Conservation (phyloP, 2,113 vertebrate species). For the Paralichthys olivaceus region DNA sequence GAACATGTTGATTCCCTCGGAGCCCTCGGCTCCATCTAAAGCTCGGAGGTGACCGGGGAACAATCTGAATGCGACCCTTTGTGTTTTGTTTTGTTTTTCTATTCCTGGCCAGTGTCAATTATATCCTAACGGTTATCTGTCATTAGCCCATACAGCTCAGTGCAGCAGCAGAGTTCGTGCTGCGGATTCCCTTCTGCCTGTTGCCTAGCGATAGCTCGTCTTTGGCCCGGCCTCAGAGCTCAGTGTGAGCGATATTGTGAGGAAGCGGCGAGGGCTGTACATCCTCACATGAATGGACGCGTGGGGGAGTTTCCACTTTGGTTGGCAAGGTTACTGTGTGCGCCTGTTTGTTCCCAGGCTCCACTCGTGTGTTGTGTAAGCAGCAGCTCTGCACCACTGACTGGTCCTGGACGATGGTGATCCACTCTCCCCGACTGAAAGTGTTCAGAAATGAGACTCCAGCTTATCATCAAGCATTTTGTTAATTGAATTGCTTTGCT, state of each 20-base stretch:
- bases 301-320: constrained; percentile 66
- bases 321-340: constrained; percentile 60
- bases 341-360: constrained; percentile 58
- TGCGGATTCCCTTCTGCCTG: constrained; percentile 64
- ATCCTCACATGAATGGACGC: constrained; percentile 68
- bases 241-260: constrained; percentile 58
- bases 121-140: constrained; percentile 42
- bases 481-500: background rate
- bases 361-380: constrained; percentile 38
- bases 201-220: constrained; percentile 76
- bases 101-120: constrained; percentile 17
- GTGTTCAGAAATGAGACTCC: too few relatives aligned
- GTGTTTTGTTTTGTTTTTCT: background rate
- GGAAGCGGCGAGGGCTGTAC: constrained; percentile 52
- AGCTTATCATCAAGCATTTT: too few relatives aligned
- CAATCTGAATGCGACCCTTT: constrained; percentile 34
- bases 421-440: background rate
- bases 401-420: constrained; percentile 1
- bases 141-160: constrained; percentile 35
- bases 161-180: constrained; percentile 36
- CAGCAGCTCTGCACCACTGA: constrained; percentile 43
- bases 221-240: constrained; percentile 44
- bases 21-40: constrained; percentile 15
- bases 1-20: constrained; percentile 15
- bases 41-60: background rate